Base-by-base conservation (phyloP, 1,140 invertebrate species). In the Lanistes nyassanus region DNA sequence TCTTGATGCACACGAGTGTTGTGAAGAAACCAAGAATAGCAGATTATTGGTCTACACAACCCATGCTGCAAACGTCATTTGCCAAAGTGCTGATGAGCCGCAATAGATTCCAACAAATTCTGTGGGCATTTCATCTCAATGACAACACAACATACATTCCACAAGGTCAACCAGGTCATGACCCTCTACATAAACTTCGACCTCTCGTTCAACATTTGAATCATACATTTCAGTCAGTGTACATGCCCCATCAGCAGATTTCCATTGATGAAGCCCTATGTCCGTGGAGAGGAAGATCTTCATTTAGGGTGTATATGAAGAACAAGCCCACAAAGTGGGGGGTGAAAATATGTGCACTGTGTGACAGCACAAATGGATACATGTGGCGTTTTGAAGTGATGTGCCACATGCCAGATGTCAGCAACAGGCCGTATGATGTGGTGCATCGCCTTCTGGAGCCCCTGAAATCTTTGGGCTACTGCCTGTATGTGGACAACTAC, bases 1-100 rank as follows among this genome's bases (percentile, higher is more conserved):
- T 65, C 7, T 31, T 56, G 3, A 3, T 65, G 1, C 72, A 74
- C 60, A 74, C 65, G 39, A 58, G 58, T 42, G 16, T 74, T 21
- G 39, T 74, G 7, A 74, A 65, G 2, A 74, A 74, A 42, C 56
- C 37, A 16, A 23, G 34, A 34, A 6, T 74, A 4, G 0, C 1
- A 0, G 72, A 74, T 31, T 74, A 74, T 42, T 74, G 72, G 72
- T 16, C 34, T 16, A 60, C 64, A 47, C 21, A 65, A n/a, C 16
- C 60, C 0, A 3, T 37, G 3, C 0, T 65, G 13, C 42, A 51
- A 21, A 5, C 65, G 13, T 13, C 29, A 31, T 66, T 66, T 37
- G 65, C 65, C 13, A 7, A n/a, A 1, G 1, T 0, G 29, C 3
- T 66, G 0, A 66, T 66, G 36, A 66, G 34, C 0, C 26, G 65